These are phyloP conservation scores for Malthinus seriepunctatus DNA, from an alignment of 2,888 invertebrate species.

Conservation along the genomic window DNA sequence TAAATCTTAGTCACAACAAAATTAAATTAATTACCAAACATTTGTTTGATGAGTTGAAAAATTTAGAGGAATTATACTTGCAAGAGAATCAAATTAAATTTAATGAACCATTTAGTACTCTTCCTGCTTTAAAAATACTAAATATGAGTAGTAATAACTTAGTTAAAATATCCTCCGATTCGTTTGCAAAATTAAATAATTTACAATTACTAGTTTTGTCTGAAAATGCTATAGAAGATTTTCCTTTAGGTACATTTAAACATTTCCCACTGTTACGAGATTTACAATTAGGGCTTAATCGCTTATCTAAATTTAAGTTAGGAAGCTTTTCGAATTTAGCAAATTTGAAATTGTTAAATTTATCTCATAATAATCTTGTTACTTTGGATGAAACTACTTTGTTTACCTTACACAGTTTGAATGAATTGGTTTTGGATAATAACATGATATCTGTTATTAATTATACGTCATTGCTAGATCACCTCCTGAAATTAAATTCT, in stretches of 20 bases:
- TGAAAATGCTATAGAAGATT: not conserved
- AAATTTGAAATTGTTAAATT: not conserved
- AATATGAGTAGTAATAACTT: too few species aligned
- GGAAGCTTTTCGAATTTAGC: constrained; percentile 7
- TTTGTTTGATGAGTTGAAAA: constrained; percentile 1
- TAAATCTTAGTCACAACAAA: not conserved
- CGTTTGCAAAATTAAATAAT: too few species aligned
- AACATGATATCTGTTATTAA: not conserved
- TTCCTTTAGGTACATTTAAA: constrained; percentile 3
- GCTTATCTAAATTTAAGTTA: not conserved
- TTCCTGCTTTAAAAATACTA: too few species aligned
- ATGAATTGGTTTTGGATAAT: not conserved
- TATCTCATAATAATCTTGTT: constrained; percentile 1
- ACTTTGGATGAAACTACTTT: not conserved
- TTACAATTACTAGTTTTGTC: too few species aligned
- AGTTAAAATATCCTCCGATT: too few species aligned
- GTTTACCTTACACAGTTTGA: not conserved
- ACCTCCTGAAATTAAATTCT: not conserved
- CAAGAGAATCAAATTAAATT: constrained; percentile 5
- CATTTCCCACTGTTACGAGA: not conserved
- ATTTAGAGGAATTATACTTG: constrained; percentile 5
- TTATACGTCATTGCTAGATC: not conserved
- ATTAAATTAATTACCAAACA: not conserved
- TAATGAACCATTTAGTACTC: too few species aligned
- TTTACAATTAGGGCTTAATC: constrained; percentile 4